These are phyloP conservation scores for Pseudolaguvia tuberculata DNA, from an alignment of 2,113 vertebrate genomes.

Conservation along the genomic window DNA sequence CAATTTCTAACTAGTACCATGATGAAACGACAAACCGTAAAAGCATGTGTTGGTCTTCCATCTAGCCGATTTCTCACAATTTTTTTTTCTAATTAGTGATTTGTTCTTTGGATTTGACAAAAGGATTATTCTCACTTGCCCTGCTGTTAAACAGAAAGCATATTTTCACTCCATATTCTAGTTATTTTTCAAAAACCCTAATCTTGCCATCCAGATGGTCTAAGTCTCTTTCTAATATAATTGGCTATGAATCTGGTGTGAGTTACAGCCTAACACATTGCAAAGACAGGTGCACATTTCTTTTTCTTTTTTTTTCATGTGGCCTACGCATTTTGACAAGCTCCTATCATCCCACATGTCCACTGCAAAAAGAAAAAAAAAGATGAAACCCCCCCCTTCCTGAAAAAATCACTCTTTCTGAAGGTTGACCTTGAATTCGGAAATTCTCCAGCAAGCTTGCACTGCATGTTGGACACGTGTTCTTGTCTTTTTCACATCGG, in stretches of 20 bases:
- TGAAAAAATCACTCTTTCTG: conserved; percentile 9
- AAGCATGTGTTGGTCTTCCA: conserved; percentile 35
- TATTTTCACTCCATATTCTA: conserved; percentile 59
- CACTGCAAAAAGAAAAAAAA: neutral
- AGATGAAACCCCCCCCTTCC: neutral
- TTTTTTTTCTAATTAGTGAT: conserved; percentile 43
- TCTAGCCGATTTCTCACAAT: neutral
- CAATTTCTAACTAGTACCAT: conserved; percentile 1
- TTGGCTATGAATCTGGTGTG: conserved; percentile 61
- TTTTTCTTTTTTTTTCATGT: conserved; percentile 20
- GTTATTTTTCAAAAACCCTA: conserved; percentile 66
- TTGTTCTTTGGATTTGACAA: conserved; percentile 45
- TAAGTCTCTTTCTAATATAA: conserved; percentile 59
- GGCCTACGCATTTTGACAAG: conserved; percentile 46
- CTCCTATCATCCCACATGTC: conserved; percentile 47
- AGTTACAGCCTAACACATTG: conserved; percentile 50
- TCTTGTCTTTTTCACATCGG: conserved; percentile 52
- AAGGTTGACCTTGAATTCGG: conserved; percentile 16
- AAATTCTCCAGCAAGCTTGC: conserved; percentile 25
- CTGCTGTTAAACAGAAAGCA: conserved; percentile 50
- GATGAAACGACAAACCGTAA: conserved; percentile 29
- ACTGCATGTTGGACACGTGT: conserved; percentile 51
- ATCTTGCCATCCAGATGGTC: conserved; percentile 71
- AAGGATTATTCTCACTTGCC: conserved; percentile 49
- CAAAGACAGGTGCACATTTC: conserved; percentile 53